phyloP scores from a whole-genome alignment of 2,113 vertebrate genomes.

The Corydoras maculifer region DNA sequence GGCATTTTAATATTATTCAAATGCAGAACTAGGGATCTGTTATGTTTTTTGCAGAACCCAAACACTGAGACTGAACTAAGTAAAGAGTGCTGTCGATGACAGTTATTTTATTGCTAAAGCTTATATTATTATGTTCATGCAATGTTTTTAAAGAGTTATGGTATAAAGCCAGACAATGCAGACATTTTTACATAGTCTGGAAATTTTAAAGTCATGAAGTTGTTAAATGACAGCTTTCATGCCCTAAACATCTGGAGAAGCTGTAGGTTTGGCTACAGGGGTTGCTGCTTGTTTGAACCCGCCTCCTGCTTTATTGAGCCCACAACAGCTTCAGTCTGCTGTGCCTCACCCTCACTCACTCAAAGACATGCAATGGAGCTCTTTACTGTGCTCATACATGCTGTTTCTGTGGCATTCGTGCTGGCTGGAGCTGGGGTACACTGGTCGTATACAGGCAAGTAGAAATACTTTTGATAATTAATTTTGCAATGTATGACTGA shows the following conservation, averaged over 20 bases:
- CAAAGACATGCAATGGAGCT: conserved; percentile 47
- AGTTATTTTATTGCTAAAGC: too few species aligned
- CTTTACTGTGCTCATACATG: conserved; percentile 41
- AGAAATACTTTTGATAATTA: background rate
- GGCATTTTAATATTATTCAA: too few species aligned
- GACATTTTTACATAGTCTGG: too few species aligned
- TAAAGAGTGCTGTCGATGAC: too few species aligned
- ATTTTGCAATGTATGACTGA: background rate
- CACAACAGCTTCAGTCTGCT: background rate
- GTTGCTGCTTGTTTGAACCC: conserved; percentile 9
- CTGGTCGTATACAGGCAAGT: conserved; percentile 68
- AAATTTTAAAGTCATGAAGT: too few species aligned
- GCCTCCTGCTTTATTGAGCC: conserved; percentile 11
- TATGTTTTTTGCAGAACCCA: too few species aligned
- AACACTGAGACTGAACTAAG: too few species aligned
- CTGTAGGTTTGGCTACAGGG: background rate
- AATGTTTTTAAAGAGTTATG: too few species aligned
- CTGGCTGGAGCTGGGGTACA: conserved; percentile 53
- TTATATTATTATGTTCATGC: too few species aligned
- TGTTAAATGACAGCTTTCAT: background rate
- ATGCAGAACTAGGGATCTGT: too few species aligned
- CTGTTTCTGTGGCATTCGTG: conserved; percentile 37
- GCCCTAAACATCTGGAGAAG: background rate
- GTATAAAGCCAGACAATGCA: too few species aligned
- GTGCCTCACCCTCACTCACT: background rate